Base-by-base conservation (phyloP, 37 sponge, comb jelly and placozoan genomes). In the Mnemiopsis leidyi region DNA sequence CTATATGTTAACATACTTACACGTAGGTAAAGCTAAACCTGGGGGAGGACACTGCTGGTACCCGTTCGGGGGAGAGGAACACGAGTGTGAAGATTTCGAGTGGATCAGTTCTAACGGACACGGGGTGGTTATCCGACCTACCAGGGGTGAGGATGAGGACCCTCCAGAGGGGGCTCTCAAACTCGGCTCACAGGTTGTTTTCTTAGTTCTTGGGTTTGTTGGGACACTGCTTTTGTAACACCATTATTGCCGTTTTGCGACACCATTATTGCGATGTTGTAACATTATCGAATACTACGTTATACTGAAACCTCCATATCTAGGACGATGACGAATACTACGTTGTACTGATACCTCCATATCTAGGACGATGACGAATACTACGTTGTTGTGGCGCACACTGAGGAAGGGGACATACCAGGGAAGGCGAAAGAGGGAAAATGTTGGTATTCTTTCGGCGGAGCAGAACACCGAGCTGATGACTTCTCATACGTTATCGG, bases 41-140 rank as follows among this genome's bases (percentile, higher is more conserved):
- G n/a, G 29, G 0, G 90, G 40, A 3, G 90, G 26, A 33, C 29
- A 38, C 1, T 85, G 90, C 90, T 85, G 90, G 90, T 85, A 40
- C 61, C 90, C 90, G 26, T 85, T 39, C 30, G 90, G 90, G 18
- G 90, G 90, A 18, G 90, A 85, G 29, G 90, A 85, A 61, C 90
- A 85, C 48, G 36, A 35, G 40, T 39, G 48, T 13, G 61, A 20
- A 20, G 90, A 85, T 26, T 85, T 85, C 61, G 90, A 85, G 90
- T 85, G 90, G 90, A 20, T 85, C 36, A 33, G 36, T 39, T 32
- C 36, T 33, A 85, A 85, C 30, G 90, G 90, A 24, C 90, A 85
- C n/a, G 35, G 48, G 1, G 90, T 85, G 40, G 39, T 32, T 0
- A 35, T 85, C 38, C 13, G 32, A 37, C 36, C 32, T 26, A 77